phyloP scores from a whole-genome alignment of 2,797 vertebrate genomes.

The Parotocinclus haroldoi region DNA sequence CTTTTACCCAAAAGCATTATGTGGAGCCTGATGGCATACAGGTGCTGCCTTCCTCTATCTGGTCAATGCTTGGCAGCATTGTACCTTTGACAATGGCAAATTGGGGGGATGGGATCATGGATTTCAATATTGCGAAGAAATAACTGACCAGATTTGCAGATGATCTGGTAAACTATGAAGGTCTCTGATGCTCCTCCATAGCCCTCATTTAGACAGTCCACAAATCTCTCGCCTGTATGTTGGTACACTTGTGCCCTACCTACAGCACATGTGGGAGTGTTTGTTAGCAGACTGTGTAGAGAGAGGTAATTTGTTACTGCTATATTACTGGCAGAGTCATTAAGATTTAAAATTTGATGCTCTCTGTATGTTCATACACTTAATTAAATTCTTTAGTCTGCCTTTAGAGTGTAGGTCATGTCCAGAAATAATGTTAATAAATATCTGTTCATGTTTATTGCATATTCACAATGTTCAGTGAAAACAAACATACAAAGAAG shows the following conservation, averaged over 20 bases:
- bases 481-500: not conserved
- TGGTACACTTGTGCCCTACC: conserved; percentile 43
- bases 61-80: conserved; percentile 27
- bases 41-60: conserved; percentile 23
- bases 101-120: not conserved
- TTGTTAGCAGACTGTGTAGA: too few relatives aligned
- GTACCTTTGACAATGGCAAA: not conserved
- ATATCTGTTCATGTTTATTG: conserved; percentile 11
- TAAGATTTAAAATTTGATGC: too few relatives aligned
- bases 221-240: conserved; percentile 41
- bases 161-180: not conserved
- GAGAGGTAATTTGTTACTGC: too few relatives aligned
- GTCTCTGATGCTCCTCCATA: not conserved
- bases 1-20: conserved; percentile 16
- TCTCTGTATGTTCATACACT: too few relatives aligned
- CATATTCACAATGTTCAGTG: conserved; percentile 21
- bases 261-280: too few relatives aligned
- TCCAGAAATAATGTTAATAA: too few relatives aligned
- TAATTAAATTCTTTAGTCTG: too few relatives aligned
- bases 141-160: not conserved
- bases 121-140: conserved; percentile 52
- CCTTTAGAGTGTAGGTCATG: too few relatives aligned
- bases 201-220: not conserved
- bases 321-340: too few relatives aligned
- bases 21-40: conserved; percentile 20